Evolutionary conservation across 2,113 vertebrate genomes (phyloP).

Genomic region (Pandion haliaetus): DNA sequence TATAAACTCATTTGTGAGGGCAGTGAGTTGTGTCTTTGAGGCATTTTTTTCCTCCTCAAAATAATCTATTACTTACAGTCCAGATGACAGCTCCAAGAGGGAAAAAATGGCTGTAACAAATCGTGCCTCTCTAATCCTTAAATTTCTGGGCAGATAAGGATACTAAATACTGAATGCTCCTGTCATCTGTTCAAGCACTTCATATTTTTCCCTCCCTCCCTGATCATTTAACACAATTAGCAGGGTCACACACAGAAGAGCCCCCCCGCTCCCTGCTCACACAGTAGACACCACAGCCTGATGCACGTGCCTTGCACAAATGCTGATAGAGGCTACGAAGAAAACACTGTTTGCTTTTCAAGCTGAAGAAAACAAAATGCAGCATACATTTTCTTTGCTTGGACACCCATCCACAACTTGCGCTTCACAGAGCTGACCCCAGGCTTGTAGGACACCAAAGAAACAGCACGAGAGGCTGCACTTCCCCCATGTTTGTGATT

Average conservation of each 20-base stretch:
- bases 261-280: accelerated
- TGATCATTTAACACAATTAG: background rate
- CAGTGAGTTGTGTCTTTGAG: background rate
- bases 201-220: background rate
- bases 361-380: background rate
- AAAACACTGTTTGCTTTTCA: background rate
- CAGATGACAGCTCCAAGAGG: background rate
- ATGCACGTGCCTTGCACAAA: accelerated
- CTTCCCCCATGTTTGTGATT: background rate
- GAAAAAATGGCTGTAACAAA: background rate
- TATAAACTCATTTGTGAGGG: background rate
- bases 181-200: background rate
- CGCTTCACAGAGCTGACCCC: background rate
- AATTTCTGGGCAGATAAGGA: background rate
- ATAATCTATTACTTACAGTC: background rate
- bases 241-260: background rate
- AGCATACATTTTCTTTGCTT: background rate
- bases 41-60: background rate
- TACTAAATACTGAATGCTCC: background rate
- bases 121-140: background rate
- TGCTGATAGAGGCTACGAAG: background rate
- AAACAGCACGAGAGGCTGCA: accelerated
- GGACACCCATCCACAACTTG: background rate
- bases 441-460: background rate
- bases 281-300: background rate